Percentiles rank a stretch among this genome's conserved stretches.
phyloP scores from a whole-genome alignment of 2,888 invertebrate species.

The Acanthosepion esculentum region DNA sequence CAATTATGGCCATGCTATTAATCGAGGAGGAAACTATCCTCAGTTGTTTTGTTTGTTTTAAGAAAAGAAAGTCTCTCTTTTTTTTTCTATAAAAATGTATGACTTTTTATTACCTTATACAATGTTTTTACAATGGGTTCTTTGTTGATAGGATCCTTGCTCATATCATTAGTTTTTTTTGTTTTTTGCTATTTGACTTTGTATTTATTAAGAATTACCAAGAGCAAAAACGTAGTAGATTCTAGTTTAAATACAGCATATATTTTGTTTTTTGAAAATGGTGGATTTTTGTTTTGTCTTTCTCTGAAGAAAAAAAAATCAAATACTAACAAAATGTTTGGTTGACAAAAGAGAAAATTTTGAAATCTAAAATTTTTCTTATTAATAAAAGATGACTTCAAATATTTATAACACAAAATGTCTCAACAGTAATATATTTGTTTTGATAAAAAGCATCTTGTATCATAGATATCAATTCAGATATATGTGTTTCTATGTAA shows the following conservation, averaged over 20 bases:
- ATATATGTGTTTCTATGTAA: neutral
- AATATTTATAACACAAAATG: neutral
- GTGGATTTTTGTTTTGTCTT: neutral
- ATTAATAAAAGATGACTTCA: neutral
- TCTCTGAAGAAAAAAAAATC: neutral
- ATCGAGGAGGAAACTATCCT: constrained; percentile 25
- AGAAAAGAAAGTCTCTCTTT: neutral
- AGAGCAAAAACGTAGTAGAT: neutral
- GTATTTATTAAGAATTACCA: neutral
- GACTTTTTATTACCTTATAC: neutral
- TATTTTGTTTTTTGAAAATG: neutral
- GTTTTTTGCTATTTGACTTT: neutral
- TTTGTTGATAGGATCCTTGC: neutral
- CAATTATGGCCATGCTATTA: constrained; percentile 46
- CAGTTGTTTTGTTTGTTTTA: neutral
- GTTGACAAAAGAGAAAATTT: neutral
- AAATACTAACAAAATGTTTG: neutral
- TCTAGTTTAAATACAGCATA: neutral
- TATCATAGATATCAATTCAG: neutral
- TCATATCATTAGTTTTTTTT: neutral
- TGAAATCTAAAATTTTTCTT: neutral
- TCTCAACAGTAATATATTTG: neutral
- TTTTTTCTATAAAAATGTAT: neutral
- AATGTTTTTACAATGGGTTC: neutral
- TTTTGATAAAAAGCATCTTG: neutral